Evolutionary conservation across 2,113 vertebrate genomes (phyloP), one percentile per base, ranked within the genome.

Genomic region (Melierax canorus): DNA sequence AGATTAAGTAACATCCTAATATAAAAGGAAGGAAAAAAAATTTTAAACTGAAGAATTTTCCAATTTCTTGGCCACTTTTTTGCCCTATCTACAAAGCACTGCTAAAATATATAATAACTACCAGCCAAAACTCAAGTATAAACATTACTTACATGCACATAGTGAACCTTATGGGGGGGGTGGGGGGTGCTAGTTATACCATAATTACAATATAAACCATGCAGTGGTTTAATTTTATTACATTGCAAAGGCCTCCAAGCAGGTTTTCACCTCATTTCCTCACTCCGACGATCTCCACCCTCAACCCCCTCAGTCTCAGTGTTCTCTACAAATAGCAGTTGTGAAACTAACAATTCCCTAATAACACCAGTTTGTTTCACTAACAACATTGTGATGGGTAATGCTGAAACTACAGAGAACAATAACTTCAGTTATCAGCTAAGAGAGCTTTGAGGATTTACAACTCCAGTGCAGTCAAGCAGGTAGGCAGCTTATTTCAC

Each of bases 1-100:
- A 85, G 97, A 95, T n/a, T 46, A 97, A 72, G 53, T 53, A 94
- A 97, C 86, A 71, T 74, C 76, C 98, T 98, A 71, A 46, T 6
- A 6, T n/a, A 62, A 46, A 59, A 6, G 12, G 38, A 59, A 5
- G 12, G 8, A 8, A 43, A 27, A 8, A 48, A 30, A n/a, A 53
- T 79, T 8, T 63, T 56, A 91, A 59, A 2, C 21, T 11, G 15
- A 81, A 73, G 34, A 71, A 60, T 50, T 73, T 81, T 51, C 38
- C 20, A 48, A 20, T 48, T 85, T 81, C 22, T 71, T 9, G 3
- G 26, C 8, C n/a, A 69, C 5, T 24, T 46, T 72, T 93, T 55
- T 60, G 9, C 30, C 22, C 30, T 34, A 15, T 7, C 23, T 48
- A 41, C 18, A 79, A 93, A 90, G 34, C 4, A 55, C 18, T 77